phyloP scores from a whole-genome alignment of 2,888 invertebrate species.

The Trissonchulus sp. region DNA sequence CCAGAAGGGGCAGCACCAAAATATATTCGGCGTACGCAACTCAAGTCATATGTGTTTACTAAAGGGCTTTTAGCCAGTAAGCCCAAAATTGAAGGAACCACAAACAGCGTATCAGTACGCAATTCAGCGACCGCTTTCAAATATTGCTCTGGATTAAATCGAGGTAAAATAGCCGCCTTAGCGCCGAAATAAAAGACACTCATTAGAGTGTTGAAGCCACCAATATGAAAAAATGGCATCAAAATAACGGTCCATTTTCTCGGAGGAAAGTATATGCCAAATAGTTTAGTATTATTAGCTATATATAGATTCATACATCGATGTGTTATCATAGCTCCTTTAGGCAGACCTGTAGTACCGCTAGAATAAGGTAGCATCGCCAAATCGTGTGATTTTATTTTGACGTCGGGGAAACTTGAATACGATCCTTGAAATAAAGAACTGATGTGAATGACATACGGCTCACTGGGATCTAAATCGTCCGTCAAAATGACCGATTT shows the following conservation, averaged over 20 bases:
- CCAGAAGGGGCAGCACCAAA: slow-evolving; percentile 15
- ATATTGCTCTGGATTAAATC: background rate
- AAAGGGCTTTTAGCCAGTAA: slow-evolving; percentile 12
- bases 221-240: slow-evolving; percentile 77
- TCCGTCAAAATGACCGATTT: background rate
- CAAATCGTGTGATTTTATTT: background rate
- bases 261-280: background rate
- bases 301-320: background rate
- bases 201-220: slow-evolving; percentile 59
- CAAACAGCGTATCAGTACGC: background rate
- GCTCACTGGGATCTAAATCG: background rate
- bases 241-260: slow-evolving; percentile 52
- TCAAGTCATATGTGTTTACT: background rate
- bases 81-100: slow-evolving; percentile 8
- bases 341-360: slow-evolving; percentile 10
- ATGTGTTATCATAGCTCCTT: background rate
- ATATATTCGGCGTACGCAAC: background rate
- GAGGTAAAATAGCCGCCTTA: background rate
- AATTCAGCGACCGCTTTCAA: background rate
- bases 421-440: background rate
- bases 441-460: background rate
- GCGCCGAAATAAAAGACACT: background rate
- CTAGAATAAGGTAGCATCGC: background rate
- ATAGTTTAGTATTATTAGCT: background rate
- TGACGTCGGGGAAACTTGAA: background rate